These are phyloP conservation scores for Oreortyx pictus DNA, from an alignment of 2,797 vertebrate species.

Conservation along the genomic window DNA sequence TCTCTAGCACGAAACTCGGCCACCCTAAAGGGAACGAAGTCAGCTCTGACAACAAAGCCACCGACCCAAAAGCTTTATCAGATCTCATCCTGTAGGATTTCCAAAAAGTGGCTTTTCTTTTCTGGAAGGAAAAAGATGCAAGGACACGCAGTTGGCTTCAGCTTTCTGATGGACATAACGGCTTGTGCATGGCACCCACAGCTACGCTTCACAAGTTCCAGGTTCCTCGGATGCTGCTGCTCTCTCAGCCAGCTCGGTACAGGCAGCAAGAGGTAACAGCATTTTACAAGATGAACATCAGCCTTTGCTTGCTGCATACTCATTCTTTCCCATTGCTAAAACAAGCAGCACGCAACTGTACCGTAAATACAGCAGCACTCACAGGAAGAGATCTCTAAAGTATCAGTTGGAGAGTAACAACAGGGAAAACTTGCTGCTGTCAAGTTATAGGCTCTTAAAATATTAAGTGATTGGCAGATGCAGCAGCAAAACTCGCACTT, in stretches of 20 bases:
- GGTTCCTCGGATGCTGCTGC: background rate
- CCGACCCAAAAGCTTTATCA: background rate
- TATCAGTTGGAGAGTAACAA: background rate
- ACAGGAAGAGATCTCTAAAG: background rate
- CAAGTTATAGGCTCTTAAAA: background rate
- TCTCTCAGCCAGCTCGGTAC: background rate
- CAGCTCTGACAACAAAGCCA: background rate
- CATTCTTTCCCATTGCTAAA: slow-evolving; percentile 12
- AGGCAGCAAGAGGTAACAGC: background rate
- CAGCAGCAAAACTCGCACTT: fast-evolving
- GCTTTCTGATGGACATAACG: background rate
- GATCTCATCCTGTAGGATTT: background rate
- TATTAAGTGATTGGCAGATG: background rate
- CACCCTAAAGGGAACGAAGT: background rate
- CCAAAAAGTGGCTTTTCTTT: too few relatives aligned
- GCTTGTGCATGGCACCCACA: background rate
- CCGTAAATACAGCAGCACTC: background rate
- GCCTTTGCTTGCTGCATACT: background rate
- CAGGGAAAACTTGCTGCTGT: background rate
- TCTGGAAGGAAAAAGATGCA: background rate
- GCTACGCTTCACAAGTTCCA: background rate
- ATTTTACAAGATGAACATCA: background rate
- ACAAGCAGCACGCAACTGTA: background rate
- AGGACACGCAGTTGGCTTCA: background rate
- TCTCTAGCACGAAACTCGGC: background rate